Base-by-base conservation (phyloP, 2,888 invertebrate genomes). In the Agrotis segetum region DNA sequence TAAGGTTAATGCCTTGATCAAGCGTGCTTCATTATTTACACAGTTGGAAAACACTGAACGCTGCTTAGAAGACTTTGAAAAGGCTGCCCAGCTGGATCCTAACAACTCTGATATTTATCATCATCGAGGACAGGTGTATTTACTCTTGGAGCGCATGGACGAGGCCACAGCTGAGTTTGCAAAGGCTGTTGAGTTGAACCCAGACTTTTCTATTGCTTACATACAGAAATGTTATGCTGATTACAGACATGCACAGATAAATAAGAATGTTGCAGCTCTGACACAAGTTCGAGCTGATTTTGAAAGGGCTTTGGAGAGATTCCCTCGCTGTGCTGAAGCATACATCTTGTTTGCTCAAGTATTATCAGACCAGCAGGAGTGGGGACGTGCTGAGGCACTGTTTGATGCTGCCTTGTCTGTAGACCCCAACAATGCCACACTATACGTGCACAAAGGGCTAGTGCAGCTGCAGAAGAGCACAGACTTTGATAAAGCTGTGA, bases 221-320 rank as follows among this genome's bases (percentile, higher is more conserved):
- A 98, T 98, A 66, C 99, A 99, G 92, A 99, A 98, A 93, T 98
- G 98, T 89, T 99, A 99, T 93, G 98, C 98, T 49, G 98, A 98
- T 90, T 99, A 99, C 90, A 97, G 98, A 85, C 96, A 97, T 88
- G 97, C 98, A 44, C 96, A 97, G 75, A 88, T 96, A 61, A 96
- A 96, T 60, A 97, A 97, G 86, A 97, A 98, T 90, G 94, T 97
- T 72, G 96, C 96, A 79, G 95, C 97, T 59, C 90, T 98, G 64
- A 96, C 97, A 85, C 96, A 97, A 85, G 97, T 98, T 1, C 96
- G 98, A 90, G 94, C 96, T 77, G 97, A 97, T 79, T 99, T 99
- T 92, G 97, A 98, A 88, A 96, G 97, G 75, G 97, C 98, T 21
- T 96, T 98, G 44, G 97, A 98, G 69, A 97, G 97, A 88, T 99